Percentiles rank a stretch among this genome's conserved stretches.
phyloP scores from a whole-genome alignment of 2,113 vertebrate species.

The Micromys minutus region DNA sequence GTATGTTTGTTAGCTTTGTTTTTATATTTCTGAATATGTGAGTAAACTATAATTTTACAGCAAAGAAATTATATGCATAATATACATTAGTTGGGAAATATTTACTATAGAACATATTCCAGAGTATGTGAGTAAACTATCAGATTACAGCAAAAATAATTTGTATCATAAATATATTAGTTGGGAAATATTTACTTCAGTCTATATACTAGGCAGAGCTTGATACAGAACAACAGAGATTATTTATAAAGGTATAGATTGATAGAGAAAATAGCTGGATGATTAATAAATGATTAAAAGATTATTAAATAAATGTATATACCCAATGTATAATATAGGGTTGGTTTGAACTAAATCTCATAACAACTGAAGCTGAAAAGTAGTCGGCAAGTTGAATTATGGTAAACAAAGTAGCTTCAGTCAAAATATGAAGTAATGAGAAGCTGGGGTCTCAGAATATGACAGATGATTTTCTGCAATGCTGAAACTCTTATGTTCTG shows the following conservation, averaged over 20 bases:
- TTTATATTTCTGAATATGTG: not conserved
- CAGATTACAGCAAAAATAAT: not conserved
- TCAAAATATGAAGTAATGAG: not conserved
- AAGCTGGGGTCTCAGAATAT: not conserved
- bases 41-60: not conserved
- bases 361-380: not conserved
- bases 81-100: not conserved
- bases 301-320: not conserved
- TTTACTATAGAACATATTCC: not conserved
- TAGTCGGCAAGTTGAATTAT: not conserved
- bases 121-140: not conserved
- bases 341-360: not conserved
- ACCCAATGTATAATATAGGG: accelerated
- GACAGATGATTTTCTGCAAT: not conserved
- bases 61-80: not conserved
- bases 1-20: not conserved
- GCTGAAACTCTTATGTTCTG: not conserved
- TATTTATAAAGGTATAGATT: not conserved
- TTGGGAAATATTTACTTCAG: not conserved
- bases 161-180: not conserved
- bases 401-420: not conserved
- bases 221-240: not conserved
- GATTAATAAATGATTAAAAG: not conserved
- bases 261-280: not conserved
- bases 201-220: not conserved